Evolutionary conservation across 2,888 invertebrate genomes (phyloP).

Genomic region (Himalopsyche japonica): DNA sequence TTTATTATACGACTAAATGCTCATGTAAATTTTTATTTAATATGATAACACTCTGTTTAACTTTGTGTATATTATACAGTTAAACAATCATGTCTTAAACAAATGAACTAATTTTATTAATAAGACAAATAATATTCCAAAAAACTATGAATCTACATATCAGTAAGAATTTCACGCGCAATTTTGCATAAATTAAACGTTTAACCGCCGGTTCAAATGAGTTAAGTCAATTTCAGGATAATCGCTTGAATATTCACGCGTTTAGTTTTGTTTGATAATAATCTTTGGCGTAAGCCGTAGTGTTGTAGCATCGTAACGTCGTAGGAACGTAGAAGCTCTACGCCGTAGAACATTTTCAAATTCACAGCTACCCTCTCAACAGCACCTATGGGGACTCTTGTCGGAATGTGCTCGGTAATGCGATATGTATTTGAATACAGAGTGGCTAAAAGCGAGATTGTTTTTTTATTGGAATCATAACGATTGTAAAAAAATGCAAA

Average conservation of each 20-base stretch:
- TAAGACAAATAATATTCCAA: background rate
- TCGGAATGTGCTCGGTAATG: background rate
- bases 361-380: background rate
- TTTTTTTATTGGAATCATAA: too few relatives aligned
- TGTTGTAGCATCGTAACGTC: background rate
- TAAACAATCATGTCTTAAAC: background rate
- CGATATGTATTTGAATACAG: background rate
- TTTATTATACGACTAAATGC: too few relatives aligned
- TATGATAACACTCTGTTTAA: too few relatives aligned
- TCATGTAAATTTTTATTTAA: too few relatives aligned
- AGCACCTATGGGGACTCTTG: background rate
- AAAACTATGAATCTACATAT: background rate
- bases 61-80: background rate
- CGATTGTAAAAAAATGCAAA: too few relatives aligned
- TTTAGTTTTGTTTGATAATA: background rate
- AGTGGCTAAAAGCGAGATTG: background rate
- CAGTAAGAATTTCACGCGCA: background rate
- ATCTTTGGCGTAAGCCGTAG: background rate
- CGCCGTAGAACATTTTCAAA: background rate
- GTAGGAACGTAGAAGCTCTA: background rate
- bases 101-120: background rate
- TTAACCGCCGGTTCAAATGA: background rate
- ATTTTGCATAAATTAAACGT: background rate
- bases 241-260: background rate
- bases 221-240: background rate